Evolutionary conservation across 2,797 vertebrate genomes (phyloP).

Genomic region (Sternarchorhynchus goeldii): DNA sequence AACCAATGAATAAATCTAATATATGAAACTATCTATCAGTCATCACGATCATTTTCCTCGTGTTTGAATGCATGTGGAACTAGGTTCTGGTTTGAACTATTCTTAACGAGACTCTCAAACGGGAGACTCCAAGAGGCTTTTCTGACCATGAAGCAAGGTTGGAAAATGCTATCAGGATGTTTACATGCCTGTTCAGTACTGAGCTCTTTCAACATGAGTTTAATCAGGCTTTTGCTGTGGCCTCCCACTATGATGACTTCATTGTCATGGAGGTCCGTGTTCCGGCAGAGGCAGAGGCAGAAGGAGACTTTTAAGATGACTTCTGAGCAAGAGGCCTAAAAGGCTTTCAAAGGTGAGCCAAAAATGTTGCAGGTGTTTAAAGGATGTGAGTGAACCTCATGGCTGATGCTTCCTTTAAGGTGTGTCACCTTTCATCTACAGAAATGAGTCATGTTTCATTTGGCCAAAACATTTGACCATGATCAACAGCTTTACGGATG

Average conservation of each 20-base stretch:
- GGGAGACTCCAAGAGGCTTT: constrained; percentile 61
- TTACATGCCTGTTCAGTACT: constrained; percentile 64
- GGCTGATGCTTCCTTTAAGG: constrained; percentile 37
- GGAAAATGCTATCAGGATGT: constrained; percentile 67
- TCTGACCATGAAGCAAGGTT: constrained; percentile 69
- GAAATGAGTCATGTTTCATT: constrained; percentile 28
- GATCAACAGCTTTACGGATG: constrained; percentile 17
- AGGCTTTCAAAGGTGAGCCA: constrained; percentile 50
- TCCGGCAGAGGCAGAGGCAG: constrained; percentile 31
- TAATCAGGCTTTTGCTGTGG: constrained; percentile 65
- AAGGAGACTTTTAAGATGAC: constrained; percentile 47
- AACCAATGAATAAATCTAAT: too few species aligned
- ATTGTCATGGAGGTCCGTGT: constrained; percentile 57
- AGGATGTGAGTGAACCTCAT: constrained; percentile 42
- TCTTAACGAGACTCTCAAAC: constrained; percentile 70
- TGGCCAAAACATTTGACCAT: constrained; percentile 26
- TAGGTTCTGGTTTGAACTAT: constrained; percentile 60
- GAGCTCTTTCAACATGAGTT: constrained; percentile 51
- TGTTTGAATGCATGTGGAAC: constrained; percentile 66
- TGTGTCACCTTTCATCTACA: constrained; percentile 41
- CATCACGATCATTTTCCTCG: constrained; percentile 64
- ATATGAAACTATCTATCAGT: constrained; percentile 23
- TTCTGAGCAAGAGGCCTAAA: constrained; percentile 36
- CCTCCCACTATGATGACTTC: constrained; percentile 56
- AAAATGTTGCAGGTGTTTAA: constrained; percentile 46